Evolutionary conservation across 23 tunicate species (phyloP).

Genomic region (Corella eumyota): DNA sequence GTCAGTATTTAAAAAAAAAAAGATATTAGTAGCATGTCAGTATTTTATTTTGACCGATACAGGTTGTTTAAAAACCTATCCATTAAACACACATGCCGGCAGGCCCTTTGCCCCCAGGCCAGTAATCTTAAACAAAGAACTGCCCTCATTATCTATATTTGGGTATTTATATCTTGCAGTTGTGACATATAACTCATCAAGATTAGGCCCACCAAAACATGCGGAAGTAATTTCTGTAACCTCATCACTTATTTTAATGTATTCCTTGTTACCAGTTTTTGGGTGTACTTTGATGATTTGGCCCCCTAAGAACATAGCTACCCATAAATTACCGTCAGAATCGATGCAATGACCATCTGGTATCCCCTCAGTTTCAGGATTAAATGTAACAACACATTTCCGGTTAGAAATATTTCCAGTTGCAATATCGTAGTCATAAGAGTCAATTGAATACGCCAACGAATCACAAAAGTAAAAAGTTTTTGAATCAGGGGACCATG

Average conservation of each 20-base stretch:
- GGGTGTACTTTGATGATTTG: slow-evolving; percentile 59
- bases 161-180: no score
- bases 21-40: no score
- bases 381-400: slow-evolving; percentile 32
- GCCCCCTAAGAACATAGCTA: slow-evolving; percentile 65
- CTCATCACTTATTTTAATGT: slow-evolving; percentile 52
- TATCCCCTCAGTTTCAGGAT: slow-evolving; percentile 34
- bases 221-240: slow-evolving; percentile 69
- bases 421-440: slow-evolving; percentile 65
- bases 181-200: slow-evolving; percentile 85
- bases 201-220: slow-evolving; percentile 87
- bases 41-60: no score
- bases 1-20: no score
- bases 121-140: no score
- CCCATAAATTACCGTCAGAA: slow-evolving; percentile 86
- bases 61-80: no score
- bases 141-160: no score
- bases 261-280: slow-evolving; percentile 44
- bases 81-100: slow-evolving; percentile 13
- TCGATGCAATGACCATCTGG: slow-evolving; percentile 92
- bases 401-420: slow-evolving; percentile 48
- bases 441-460: slow-evolving; percentile 36
- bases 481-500: slow-evolving; percentile 49
- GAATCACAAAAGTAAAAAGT: slow-evolving; percentile 68
- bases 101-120: slow-evolving; percentile 20